Conservation (phyloP, 2,888 invertebrate species). For the Oscheius sp. region DNA sequence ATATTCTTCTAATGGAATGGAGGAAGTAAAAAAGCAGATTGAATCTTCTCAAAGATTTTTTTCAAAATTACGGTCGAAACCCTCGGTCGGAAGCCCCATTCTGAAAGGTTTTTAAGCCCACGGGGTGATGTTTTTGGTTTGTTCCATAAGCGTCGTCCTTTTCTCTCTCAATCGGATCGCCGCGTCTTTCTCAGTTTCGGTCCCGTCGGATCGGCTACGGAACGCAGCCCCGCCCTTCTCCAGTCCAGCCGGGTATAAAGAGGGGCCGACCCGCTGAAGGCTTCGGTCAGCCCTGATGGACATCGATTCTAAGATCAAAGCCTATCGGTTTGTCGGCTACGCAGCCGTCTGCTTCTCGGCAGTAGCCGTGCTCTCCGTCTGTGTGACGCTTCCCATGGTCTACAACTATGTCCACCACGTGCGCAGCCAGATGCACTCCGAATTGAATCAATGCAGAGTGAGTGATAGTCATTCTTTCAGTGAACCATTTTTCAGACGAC, state of each 20-base stretch:
- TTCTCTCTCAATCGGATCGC: background rate
- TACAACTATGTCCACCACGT: slow-evolving; percentile 63
- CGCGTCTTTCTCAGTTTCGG: slow-evolving; percentile 21
- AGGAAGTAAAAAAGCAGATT: too few relatives aligned
- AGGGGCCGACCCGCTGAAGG: background rate
- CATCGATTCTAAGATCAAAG: slow-evolving; percentile 61
- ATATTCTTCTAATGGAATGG: too few relatives aligned
- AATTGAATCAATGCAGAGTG: slow-evolving; percentile 56
- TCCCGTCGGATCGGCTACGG: slow-evolving; percentile 28
- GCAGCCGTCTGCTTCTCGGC: slow-evolving; percentile 62
- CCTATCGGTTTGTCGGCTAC: slow-evolving; percentile 62
- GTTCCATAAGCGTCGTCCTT: background rate
- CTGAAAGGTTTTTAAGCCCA: too few relatives aligned
- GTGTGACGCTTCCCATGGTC: slow-evolving; percentile 61
- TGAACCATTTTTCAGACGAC: slow-evolving; percentile 39
- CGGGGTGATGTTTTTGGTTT: background rate
- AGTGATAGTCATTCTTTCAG: background rate
- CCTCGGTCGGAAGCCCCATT: too few relatives aligned
- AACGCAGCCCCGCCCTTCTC: slow-evolving; percentile 16
- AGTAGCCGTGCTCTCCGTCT: slow-evolving; percentile 59
- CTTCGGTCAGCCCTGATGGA: slow-evolving; percentile 50
- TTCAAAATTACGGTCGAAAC: too few relatives aligned
- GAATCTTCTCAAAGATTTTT: too few relatives aligned
- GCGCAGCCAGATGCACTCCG: slow-evolving; percentile 57
- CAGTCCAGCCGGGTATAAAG: slow-evolving; percentile 20